These are phyloP conservation scores for Charina bottae DNA, from an alignment of 2,113 vertebrate species.

Conservation along the genomic window DNA sequence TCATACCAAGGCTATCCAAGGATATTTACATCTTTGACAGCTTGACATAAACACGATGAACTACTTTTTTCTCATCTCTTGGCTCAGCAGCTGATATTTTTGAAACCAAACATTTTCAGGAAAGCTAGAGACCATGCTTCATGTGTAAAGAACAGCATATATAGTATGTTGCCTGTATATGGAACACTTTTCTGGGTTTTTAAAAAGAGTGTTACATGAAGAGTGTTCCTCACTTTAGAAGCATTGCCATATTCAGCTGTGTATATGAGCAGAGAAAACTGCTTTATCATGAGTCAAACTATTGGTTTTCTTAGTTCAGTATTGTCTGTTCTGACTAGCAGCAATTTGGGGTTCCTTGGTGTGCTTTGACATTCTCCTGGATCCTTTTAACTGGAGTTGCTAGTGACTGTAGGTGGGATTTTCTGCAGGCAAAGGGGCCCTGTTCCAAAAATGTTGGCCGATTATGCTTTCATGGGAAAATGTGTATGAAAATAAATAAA, in stretches of 20 bases:
- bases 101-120: constrained; percentile 48
- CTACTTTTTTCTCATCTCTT: constrained; percentile 35
- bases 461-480: not conserved
- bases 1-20: constrained; percentile 48
- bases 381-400: not conserved
- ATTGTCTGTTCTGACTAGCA: not conserved
- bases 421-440: not conserved
- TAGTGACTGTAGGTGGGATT: not conserved
- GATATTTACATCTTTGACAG: constrained; percentile 46
- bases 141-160: not conserved
- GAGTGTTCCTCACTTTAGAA: not conserved
- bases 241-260: not conserved
- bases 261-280: not conserved
- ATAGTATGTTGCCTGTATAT: not conserved
- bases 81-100: constrained; percentile 43
- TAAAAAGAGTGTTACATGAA: no score
- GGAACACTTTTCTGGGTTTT: no score
- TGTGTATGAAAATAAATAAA: not conserved
- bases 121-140: not conserved
- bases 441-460: not conserved
- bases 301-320: not conserved
- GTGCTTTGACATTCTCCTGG: not conserved
- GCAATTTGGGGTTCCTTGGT: not conserved
- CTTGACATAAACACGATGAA: constrained; percentile 43
- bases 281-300: not conserved